Evolutionary conservation across 2,797 vertebrate genomes (phyloP), one percentile per base, ranked within the genome.

Genomic region (Rhodeus uyekii): DNA sequence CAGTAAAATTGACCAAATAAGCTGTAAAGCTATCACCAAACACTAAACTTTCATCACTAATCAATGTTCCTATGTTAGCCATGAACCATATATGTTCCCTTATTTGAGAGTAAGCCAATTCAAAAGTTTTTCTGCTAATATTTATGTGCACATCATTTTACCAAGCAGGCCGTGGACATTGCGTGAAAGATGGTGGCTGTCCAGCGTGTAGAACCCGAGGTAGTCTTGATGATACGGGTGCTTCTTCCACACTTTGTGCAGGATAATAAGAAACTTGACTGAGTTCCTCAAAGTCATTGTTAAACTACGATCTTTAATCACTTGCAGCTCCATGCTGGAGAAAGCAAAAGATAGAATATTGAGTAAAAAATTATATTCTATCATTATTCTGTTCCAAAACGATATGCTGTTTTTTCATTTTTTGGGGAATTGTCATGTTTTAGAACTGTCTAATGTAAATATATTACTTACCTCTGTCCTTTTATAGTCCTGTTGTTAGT

Each of bases 141-240:
- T 46, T 29, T 69, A 9, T 32, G 16, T 32, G 22, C 27, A 13
- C 74, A 22, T 50, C 0, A 75, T 82, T 88, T 74, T 97, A 99
- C 98, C 97, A 89, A 98, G 90, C 38, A 99, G 91, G 32, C 98
- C 97, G 29, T 97, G 96, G 27, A 96, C 96, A 38, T 89, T 91
- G n/a, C 89, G 53, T 74, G 97, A 97, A 61, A 98, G 86, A 64
- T 90, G 91, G 86, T 95, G 94, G 77, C 93, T 93, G 86, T 97
- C 94, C 82, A 96, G 2, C 4, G 93, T 96, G 68, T 98, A 98
- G 77, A 99, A 96, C 32, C 97, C 97, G 72, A 99, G 91, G 85
- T 96, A 98, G 87, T 96, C 93, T 77, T 89, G 93, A 74, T 96
- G 95, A 48, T 91, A 78, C 0, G 95, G 95, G 76, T 93, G 93